Conservation (phyloP, 2,113 vertebrate species). For the Brachyhypopomus occidentalis region DNA sequence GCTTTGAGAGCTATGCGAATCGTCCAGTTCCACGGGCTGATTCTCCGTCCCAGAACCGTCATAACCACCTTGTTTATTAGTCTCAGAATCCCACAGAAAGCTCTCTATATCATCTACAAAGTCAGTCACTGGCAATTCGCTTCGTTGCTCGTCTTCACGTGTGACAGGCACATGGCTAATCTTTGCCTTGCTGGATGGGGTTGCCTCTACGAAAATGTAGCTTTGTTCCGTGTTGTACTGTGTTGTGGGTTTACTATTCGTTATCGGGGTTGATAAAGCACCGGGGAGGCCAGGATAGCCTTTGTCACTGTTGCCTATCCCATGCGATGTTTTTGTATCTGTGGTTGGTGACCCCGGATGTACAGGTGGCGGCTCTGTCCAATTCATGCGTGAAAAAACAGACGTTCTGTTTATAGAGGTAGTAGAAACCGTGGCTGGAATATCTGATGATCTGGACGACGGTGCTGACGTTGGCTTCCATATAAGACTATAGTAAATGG, state of each 20-base stretch:
- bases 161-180: not conserved
- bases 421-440: not conserved
- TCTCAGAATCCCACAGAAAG: not conserved
- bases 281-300: constrained; percentile 5
- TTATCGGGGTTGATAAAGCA: not conserved
- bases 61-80: not conserved
- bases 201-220: not conserved
- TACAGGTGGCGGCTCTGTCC: constrained; percentile 4
- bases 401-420: constrained; percentile 6
- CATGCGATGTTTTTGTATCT: not conserved
- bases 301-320: not conserved
- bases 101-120: not conserved
- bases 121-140: not conserved
- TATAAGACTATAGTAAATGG: constrained; percentile 87
- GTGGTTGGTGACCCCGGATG: not conserved
- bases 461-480: constrained; percentile 77
- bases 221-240: not conserved
- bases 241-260: constrained; percentile 9
- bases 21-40: not conserved
- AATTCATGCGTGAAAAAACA: constrained; percentile 14
- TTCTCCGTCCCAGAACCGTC: constrained; percentile 20
- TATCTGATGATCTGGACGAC: constrained; percentile 37
- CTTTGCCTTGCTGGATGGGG: not conserved
- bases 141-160: not conserved
- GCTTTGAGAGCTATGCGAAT: not conserved